These are phyloP conservation scores for Aleadryas rufinucha DNA, from an alignment of 2,113 vertebrate genomes.

Conservation along the genomic window DNA sequence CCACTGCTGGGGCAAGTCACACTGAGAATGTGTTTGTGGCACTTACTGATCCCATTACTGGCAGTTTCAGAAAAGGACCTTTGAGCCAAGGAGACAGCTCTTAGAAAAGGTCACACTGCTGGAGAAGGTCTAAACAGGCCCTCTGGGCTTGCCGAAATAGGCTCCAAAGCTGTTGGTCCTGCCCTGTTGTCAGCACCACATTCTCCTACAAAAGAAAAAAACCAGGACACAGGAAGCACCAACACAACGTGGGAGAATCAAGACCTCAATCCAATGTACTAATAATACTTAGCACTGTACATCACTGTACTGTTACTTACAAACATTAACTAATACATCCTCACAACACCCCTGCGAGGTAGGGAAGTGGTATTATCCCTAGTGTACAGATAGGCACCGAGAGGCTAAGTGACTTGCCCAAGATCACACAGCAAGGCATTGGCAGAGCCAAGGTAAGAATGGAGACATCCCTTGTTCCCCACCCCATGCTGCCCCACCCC, in stretches of 20 bases:
- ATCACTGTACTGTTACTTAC: constrained; percentile 54
- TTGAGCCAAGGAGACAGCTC: not conserved
- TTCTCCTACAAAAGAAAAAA: not conserved
- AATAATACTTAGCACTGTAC: constrained; percentile 57
- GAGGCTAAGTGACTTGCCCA: constrained; percentile 21
- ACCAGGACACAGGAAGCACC: constrained; percentile 32
- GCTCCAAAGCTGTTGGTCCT: not conserved
- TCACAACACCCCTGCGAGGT: constrained; percentile 70
- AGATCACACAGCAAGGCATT: not conserved
- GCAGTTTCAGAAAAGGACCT: not conserved
- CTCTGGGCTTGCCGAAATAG: not conserved
- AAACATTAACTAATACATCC: constrained; percentile 55
- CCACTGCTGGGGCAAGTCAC: not conserved
- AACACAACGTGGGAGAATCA: constrained; percentile 13
- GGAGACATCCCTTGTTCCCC: not conserved
- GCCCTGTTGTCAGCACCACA: not conserved
- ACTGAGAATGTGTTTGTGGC: not conserved
- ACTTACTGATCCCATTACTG: not conserved
- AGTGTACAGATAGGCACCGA: constrained; percentile 25
- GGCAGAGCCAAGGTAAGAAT: not conserved
- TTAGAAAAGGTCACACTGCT: not conserved
- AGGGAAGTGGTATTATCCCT: constrained; percentile 47
- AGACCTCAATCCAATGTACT: constrained; percentile 55
- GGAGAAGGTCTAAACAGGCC: not conserved
- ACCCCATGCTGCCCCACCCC: not conserved